These are phyloP conservation scores for Allochrocebus solatus DNA, from an alignment of 2,797 vertebrate species.

Conservation along the genomic window DNA sequence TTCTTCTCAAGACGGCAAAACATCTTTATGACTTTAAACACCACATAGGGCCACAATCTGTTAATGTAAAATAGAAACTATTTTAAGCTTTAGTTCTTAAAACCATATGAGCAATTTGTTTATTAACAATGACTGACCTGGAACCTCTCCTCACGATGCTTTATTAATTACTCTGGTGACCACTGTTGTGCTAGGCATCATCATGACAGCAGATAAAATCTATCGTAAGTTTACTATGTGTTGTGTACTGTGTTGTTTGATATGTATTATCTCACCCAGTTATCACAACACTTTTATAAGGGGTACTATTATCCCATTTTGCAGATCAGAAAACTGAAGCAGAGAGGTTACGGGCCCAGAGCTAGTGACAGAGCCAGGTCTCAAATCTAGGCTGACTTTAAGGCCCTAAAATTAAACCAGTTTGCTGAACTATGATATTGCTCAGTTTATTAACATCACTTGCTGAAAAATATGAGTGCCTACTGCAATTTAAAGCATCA, in stretches of 20 bases:
- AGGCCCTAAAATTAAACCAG: slow-evolving; percentile 12
- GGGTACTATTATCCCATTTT: neutral
- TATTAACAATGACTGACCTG: neutral
- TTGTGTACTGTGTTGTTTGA: neutral
- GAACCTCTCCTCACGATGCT: neutral
- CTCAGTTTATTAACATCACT: neutral
- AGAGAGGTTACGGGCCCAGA: neutral
- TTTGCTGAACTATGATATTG: neutral
- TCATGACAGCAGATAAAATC: neutral
- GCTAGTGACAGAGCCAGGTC: neutral
- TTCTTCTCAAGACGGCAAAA: neutral
- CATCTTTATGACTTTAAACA: neutral
- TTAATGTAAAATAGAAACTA: slow-evolving; percentile 3
- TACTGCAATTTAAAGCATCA: neutral
- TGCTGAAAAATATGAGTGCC: neutral
- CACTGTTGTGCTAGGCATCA: neutral
- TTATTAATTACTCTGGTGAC: neutral
- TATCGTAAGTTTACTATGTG: neutral
- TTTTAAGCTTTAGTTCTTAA: neutral
- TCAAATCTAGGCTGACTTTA: neutral
- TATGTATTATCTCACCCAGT: neutral
- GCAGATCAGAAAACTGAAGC: slow-evolving; percentile 4
- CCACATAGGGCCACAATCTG: neutral
- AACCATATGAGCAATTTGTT: neutral
- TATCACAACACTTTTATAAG: neutral